Percentiles rank a stretch among this genome's conserved stretches.
phyloP scores from a whole-genome alignment of 2,888 invertebrate species.

The Nebria brevicollis region DNA sequence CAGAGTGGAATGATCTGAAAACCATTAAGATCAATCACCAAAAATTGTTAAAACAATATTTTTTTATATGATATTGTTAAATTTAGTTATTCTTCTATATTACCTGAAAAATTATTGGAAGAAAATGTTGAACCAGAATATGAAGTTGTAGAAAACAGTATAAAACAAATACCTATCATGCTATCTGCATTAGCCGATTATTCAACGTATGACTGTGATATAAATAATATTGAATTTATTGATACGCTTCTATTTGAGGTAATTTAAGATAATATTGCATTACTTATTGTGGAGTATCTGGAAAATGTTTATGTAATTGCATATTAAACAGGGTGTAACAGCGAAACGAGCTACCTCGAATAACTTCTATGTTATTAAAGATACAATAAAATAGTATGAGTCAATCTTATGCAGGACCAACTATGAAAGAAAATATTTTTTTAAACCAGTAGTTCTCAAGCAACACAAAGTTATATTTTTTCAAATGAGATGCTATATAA shows the following conservation, averaged over 20 bases:
- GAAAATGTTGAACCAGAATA: conserved; percentile 56
- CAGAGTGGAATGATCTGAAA: neutral
- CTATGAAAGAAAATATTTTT: too few species aligned
- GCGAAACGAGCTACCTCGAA: too few species aligned
- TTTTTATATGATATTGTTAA: too few species aligned
- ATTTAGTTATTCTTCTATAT: neutral
- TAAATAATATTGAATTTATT: conserved; percentile 62
- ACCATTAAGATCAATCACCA: too few species aligned
- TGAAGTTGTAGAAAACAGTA: conserved; percentile 54
- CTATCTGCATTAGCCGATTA: conserved; percentile 67
- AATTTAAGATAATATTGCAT: conserved; percentile 22
- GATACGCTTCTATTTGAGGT: conserved; percentile 70
- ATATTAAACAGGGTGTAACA: too few species aligned
- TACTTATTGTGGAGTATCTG: conserved; percentile 53
- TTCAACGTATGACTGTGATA: conserved; percentile 63
- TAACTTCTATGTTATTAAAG: too few species aligned
- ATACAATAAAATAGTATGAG: too few species aligned
- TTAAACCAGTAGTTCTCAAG: too few species aligned
- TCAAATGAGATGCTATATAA: too few species aligned
- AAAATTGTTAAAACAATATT: too few species aligned
- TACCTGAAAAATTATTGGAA: conserved; percentile 5
- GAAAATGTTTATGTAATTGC: conserved; percentile 57
- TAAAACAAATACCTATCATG: conserved; percentile 62
- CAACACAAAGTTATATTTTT: too few species aligned
- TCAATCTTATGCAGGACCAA: too few species aligned